A percentile compares a stretch with the other conserved stretches of the same genome.
Conservation (phyloP, 1,140 invertebrate genomes). For the Leptopilina clavipes region DNA sequence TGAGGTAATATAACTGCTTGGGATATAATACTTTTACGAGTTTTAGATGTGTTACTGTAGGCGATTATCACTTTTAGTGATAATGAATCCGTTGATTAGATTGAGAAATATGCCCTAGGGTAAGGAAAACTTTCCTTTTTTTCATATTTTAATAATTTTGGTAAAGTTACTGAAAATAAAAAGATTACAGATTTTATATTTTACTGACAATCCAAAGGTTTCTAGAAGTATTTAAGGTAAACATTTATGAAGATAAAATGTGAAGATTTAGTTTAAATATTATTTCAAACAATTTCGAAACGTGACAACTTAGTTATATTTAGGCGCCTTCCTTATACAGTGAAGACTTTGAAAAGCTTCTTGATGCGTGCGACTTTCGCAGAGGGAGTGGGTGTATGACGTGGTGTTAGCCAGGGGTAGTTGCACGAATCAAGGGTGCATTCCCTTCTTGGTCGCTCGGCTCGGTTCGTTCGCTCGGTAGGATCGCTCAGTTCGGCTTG, state of each 20-base stretch:
- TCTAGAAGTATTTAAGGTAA: too few relatives aligned
- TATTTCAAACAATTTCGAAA: not conserved
- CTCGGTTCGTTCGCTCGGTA: slow-evolving; percentile 57
- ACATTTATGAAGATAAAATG: not conserved
- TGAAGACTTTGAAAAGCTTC: slow-evolving; percentile 46
- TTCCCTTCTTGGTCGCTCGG: slow-evolving; percentile 56
- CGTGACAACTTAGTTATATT: not conserved
- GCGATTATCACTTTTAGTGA: too few relatives aligned
- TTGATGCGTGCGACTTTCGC: slow-evolving; percentile 35
- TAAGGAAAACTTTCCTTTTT: too few relatives aligned
- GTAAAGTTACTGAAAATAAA: too few relatives aligned
- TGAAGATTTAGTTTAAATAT: not conserved
- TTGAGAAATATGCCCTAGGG: too few relatives aligned
- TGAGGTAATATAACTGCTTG: too few relatives aligned
- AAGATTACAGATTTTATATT: too few relatives aligned
- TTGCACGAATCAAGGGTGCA: slow-evolving; percentile 62
- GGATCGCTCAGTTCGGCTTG: slow-evolving; percentile 53
- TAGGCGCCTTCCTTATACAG: slow-evolving; percentile 49
- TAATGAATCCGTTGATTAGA: too few relatives aligned
- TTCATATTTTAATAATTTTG: too few relatives aligned
- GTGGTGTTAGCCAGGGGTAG: slow-evolving; percentile 63
- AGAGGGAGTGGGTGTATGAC: slow-evolving; percentile 42
- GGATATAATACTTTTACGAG: too few relatives aligned
- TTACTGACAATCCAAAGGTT: too few relatives aligned
- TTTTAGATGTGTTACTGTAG: too few relatives aligned